Percentiles rank a stretch among this genome's conserved stretches.
Conservation (phyloP, 2,888 invertebrate genomes). For the Unio delphinus region DNA sequence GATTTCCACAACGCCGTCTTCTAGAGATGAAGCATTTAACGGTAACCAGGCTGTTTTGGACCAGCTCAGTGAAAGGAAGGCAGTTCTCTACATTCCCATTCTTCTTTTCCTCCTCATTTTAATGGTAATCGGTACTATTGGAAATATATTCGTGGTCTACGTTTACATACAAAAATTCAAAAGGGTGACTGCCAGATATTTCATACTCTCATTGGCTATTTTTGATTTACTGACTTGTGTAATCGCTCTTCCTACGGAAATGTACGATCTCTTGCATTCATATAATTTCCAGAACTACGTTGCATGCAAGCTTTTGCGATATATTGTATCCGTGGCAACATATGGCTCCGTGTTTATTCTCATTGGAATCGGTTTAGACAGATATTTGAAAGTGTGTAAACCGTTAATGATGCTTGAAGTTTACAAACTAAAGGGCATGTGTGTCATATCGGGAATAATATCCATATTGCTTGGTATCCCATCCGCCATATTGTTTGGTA, state of each 20-base stretch:
- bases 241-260: conserved; percentile 21
- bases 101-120: conserved; percentile 44
- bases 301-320: conserved; percentile 23
- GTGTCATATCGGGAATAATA: conserved; percentile 6
- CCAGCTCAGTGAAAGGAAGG: conserved; percentile 41
- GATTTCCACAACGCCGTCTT: no score
- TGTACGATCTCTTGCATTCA: conserved; percentile 20
- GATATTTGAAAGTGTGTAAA: conserved; percentile 23
- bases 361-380: conserved; percentile 21
- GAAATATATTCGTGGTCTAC: conserved; percentile 43
- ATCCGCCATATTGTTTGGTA: conserved; percentile 15
- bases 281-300: conserved; percentile 15
- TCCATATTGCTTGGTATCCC: conserved; percentile 12
- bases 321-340: conserved; percentile 14
- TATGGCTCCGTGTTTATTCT: conserved; percentile 18
- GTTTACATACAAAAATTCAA: conserved; percentile 37
- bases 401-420: conserved; percentile 9
- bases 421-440: conserved; percentile 8
- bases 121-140: conserved; percentile 41
- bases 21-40: no score
- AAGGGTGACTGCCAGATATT: conserved; percentile 15
- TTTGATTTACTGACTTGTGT: conserved; percentile 17
- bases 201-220: conserved; percentile 18
- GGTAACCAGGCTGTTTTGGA: background rate
- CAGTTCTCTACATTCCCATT: conserved; percentile 45